Evolutionary conservation across 2,113 vertebrate genomes (phyloP), one percentile per base, ranked within the genome.

Genomic region (Malurus alboscapulatus): DNA sequence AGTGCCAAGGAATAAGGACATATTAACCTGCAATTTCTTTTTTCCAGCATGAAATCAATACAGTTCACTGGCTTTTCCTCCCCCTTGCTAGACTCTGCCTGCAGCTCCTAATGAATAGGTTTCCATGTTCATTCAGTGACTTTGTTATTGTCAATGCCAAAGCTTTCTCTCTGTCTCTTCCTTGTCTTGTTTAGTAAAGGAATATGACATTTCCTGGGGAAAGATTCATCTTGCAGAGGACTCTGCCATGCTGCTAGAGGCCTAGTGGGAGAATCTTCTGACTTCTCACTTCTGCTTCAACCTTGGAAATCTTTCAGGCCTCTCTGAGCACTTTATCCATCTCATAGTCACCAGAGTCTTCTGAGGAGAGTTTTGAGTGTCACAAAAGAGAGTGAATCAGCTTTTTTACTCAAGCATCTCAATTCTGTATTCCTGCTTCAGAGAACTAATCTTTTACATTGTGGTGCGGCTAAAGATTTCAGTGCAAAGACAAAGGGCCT

Each of bases 241-340:
- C 72, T 92, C 73, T 93, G 82, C 85, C 82, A 80, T 94, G 38
- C 78, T 93, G 18, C 88, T 82, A 79, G 79, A 83, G 88, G 71
- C 85, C 82, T 95, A 85, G 82, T 85, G 94, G 94, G 92, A 95
- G 66, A 94, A 91, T 69, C 92, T 92, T 89, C 87, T 92, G 90
- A 57, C 69, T 95, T 91, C 6, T 24, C n/a, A 78, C 40, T 45
- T 89, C 69, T 95, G 34, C 89, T 91, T 92, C 93, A 89, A 14
- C 81, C 71, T 42, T 89, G 85, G 92, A 69, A 85, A 58, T 94
- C 55, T 85, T 79, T 63, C 24, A 32, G 63, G 62, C 69, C 38
- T 92, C 57, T 94, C 86, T 94, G 73, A 84, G 77, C 47, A 58
- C 63, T 91, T 79, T 91, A 27, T 89, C 1, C 1, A 14, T 91